Base-by-base conservation (phyloP, 2,113 vertebrate genomes). In the Vulpes ferrilata region DNA sequence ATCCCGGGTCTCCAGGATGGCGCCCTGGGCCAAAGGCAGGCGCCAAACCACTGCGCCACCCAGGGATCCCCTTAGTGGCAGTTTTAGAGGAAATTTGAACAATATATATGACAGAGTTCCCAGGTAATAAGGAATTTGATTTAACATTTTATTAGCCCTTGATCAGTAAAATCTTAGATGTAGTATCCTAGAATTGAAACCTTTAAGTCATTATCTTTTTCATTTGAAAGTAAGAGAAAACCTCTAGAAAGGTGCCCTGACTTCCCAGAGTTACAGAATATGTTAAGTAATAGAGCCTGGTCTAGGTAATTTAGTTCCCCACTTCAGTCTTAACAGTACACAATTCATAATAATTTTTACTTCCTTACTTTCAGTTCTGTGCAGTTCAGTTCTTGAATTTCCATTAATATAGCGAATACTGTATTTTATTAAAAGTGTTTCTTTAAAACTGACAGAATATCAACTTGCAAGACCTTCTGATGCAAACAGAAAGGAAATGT, bases 401-500 rank as follows among this genome's bases (percentile, higher is more conserved):
- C 55, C 6, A 83, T 83, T 82, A 95, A 69, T 90, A 57, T 95
- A 92, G 13, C 76, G 89, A 71, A 71, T 88, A 88, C 32, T 76
- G 27, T 17, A 91, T 90, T 92, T 88, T 96, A 90, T 93, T 96
- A 88, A 96, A 89, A 55, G 0, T 94, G 5, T 90, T 88, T 95
- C 76, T 98, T 97, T 90, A 95, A 95, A 96, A 98, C 88, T 96
- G 95, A 97, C 98, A 99, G 99, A 99, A 98, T 99, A 99, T 97
- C 99, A 99, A 97, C 97, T 99, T 78, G 99, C 99, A 11, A 98
- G 99, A 92, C 99, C 99, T 7, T 99, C 99, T 25, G 99, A 99
- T 98, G 99, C 99, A 13, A 99, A 99, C 94, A 99, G 99, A 64
- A 99, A 99, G 93, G 99, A 99, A 98, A 99, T 99, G 99, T 98